These are phyloP conservation scores for Phyllostomus discolor DNA, from an alignment of 2,113 vertebrate genomes.

Conservation along the genomic window DNA sequence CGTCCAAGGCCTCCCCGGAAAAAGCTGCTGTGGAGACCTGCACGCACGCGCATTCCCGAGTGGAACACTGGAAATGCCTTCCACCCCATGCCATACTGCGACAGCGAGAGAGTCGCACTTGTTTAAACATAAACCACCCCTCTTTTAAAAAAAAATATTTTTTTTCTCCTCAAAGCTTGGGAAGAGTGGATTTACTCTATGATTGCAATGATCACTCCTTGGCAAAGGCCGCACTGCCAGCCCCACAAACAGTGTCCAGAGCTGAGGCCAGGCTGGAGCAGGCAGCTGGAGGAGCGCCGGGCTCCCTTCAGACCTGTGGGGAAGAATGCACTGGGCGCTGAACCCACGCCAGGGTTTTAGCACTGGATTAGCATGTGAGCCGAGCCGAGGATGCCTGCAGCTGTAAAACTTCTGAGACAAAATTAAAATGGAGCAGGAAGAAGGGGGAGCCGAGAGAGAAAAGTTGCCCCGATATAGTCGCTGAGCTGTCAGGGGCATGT, in stretches of 20 bases:
- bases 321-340: slow-evolving; percentile 72
- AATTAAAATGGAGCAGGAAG: slow-evolving; percentile 84
- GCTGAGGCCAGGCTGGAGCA: slow-evolving; percentile 72
- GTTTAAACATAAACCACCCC: background rate
- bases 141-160: background rate
- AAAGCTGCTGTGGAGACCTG: slow-evolving; percentile 49
- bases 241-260: slow-evolving; percentile 61
- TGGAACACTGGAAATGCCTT: slow-evolving; percentile 62
- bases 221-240: slow-evolving; percentile 57
- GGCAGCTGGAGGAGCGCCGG: slow-evolving; percentile 64
- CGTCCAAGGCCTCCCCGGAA: slow-evolving; percentile 61
- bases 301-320: slow-evolving; percentile 71
- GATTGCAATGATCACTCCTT: slow-evolving; percentile 60
- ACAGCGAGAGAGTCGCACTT: background rate
- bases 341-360: slow-evolving; percentile 79
- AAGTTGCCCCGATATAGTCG: slow-evolving; percentile 88
- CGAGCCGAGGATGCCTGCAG: slow-evolving; percentile 80
- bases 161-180: background rate
- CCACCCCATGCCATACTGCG: slow-evolving; percentile 30
- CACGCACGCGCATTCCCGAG: slow-evolving; percentile 51
- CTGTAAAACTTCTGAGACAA: slow-evolving; percentile 86
- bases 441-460: slow-evolving; percentile 77
- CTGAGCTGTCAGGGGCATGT: slow-evolving; percentile 89
- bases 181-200: slow-evolving; percentile 59
- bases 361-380: slow-evolving; percentile 81